Conservation (phyloP, 2,797 vertebrate genomes). For the Notoglanidium macrostoma region DNA sequence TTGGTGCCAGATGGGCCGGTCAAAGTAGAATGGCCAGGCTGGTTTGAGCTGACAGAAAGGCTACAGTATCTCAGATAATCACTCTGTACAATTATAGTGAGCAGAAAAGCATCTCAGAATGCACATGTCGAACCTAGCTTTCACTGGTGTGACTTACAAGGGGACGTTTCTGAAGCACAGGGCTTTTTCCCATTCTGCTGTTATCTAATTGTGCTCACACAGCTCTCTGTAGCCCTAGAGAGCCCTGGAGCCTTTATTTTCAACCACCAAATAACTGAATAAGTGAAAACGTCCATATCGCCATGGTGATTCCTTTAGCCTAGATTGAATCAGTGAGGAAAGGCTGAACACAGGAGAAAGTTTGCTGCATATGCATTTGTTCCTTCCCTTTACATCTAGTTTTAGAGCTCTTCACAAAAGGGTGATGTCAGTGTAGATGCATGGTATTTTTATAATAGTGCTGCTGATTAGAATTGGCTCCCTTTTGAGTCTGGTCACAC, state of each 20-base stretch:
- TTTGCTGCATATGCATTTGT: not conserved
- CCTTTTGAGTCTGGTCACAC: too few relatives aligned
- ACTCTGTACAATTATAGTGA: not conserved
- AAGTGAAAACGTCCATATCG: not conserved
- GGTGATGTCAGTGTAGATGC: slow-evolving; percentile 4
- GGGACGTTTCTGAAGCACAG: not conserved
- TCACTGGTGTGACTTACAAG: not conserved
- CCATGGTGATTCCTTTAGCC: not conserved
- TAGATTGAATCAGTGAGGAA: not conserved
- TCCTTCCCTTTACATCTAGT: not conserved
- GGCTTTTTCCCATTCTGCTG: not conserved
- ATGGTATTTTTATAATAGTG: not conserved
- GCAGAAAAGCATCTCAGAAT: not conserved
- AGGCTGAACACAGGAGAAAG: not conserved
- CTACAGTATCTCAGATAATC: not conserved
- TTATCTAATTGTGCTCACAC: not conserved
- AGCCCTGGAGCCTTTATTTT: not conserved
- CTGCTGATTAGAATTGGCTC: not conserved
- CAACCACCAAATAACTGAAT: not conserved
- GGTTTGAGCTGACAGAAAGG: not conserved
- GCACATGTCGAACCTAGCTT: not conserved
- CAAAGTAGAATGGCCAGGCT: not conserved
- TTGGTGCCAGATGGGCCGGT: too few relatives aligned
- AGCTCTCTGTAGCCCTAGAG: not conserved
- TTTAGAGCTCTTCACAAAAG: not conserved